Evolutionary conservation across 1,140 invertebrate species (phyloP), one percentile per base, ranked within the genome.

Genomic region (Ips nitidus): DNA sequence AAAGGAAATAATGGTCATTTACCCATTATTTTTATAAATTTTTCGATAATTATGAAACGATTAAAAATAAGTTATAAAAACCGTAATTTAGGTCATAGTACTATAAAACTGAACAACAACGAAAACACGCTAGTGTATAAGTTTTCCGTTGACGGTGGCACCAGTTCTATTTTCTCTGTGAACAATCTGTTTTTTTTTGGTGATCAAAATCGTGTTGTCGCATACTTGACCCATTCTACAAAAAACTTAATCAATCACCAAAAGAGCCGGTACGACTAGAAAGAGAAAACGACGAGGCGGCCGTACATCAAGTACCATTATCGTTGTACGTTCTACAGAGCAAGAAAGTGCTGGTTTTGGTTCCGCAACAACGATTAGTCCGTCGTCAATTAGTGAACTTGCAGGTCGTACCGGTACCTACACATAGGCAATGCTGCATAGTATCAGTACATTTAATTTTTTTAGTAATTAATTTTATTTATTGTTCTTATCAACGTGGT

Each of bases 281-380:
- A 64, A 64, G 62, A 64, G 62, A 64, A 64, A 64, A 61, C 41
- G 42, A 22, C 38, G 59, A 22, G 41, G 47, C 37, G 38, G 52
- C 47, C 39, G 62, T 41, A 52, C 47, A 55, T 53, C 62, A 64
- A 64, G 62, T 64, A 64, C 62, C 62, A 64, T 64, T 64, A 52
- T 64, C 45, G 41, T 64, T 53, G 22, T n/a, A 43, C 47, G n/a
- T 8, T 8, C 8, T 47, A 7, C 6, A 6, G 36, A 41, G 7
- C 45, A 61, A 61, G 62, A 64, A 64, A 64, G 62, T 64, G 41
- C 7, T n/a, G 62, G 37, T 37, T 2, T n/a, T 38, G 50, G 47
- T 64, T 64, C 62, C 40, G 52, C 47, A 41, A 53, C 7, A 41
- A 39, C 62, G 50, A 64, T 41, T 64, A 64, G 62, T 64, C 39